Conservation (phyloP, 1,140 invertebrate species). For the Stegodyphus dumicola region DNA sequence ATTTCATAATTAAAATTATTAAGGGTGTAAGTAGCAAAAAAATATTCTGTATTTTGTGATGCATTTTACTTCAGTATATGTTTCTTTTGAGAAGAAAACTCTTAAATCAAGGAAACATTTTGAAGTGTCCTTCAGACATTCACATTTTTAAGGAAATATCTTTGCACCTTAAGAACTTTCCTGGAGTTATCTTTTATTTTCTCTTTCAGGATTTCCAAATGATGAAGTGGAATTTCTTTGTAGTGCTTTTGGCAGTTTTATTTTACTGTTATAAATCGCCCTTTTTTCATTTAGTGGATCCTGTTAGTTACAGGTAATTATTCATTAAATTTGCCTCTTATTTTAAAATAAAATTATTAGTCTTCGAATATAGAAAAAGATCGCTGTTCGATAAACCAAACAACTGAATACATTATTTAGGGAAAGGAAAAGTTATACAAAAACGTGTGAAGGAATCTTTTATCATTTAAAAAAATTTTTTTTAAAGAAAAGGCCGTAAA, state of each 20-base stretch:
- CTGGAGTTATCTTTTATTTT: background rate
- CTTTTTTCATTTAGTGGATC: constrained; percentile 32
- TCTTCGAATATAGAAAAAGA: background rate
- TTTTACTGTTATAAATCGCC: constrained; percentile 27
- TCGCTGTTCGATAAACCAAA: background rate
- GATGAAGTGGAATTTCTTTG: constrained; percentile 33
- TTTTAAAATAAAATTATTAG: background rate
- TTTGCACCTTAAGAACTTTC: background rate
- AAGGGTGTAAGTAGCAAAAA: background rate
- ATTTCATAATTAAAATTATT: background rate
- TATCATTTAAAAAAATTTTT: background rate
- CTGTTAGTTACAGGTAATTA: constrained; percentile 33
- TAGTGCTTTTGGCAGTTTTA: constrained; percentile 12
- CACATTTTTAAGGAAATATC: background rate
- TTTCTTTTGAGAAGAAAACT: background rate
- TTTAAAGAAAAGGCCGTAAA: too few relatives aligned
- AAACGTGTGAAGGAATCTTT: background rate
- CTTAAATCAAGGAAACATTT: background rate
- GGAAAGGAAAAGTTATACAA: background rate
- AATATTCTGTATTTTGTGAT: background rate
- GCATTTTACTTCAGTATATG: background rate
- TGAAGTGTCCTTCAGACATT: background rate
- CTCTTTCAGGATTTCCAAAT: background rate
- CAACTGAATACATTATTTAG: background rate
- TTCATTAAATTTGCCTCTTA: background rate